Percentiles rank a stretch among this genome's conserved stretches.
phyloP scores from a whole-genome alignment of 2,888 invertebrate genomes.

The Elegia similella region DNA sequence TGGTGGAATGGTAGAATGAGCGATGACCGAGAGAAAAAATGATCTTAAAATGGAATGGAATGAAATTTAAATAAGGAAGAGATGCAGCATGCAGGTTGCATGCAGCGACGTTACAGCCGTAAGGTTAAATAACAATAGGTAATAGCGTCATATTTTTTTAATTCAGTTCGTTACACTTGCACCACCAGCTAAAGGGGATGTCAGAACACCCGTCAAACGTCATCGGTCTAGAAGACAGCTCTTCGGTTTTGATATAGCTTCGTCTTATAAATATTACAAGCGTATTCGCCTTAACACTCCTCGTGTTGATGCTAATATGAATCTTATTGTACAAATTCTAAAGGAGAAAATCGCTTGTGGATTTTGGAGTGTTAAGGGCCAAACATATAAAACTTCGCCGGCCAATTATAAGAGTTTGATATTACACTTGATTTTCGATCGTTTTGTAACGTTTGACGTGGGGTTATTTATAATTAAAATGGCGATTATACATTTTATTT shows the following conservation, averaged over 20 bases:
- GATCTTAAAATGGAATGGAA: too few species aligned
- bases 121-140: not conserved
- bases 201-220: conserved; percentile 80
- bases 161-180: conserved; percentile 5
- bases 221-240: conserved; percentile 77
- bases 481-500: conserved; percentile 62
- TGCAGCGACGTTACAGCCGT: too few species aligned
- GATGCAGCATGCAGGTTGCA: too few species aligned
- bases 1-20: too few species aligned
- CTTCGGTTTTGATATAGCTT: conserved; percentile 74
- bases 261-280: conserved; percentile 76
- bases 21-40: too few species aligned
- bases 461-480: conserved; percentile 76
- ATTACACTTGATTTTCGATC: conserved; percentile 76
- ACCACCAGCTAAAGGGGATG: conserved; percentile 53
- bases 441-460: conserved; percentile 65
- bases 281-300: conserved; percentile 48
- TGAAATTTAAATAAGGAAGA: too few species aligned
- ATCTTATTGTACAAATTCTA: conserved; percentile 21
- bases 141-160: not conserved
- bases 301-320: conserved; percentile 27
- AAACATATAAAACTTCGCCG: conserved; percentile 46
- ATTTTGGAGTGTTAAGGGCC: conserved; percentile 35
- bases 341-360: conserved; percentile 25
- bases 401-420: conserved; percentile 79